phyloP scores from a whole-genome alignment of 2,888 invertebrate species.

The Chrysolina oricalcia region DNA sequence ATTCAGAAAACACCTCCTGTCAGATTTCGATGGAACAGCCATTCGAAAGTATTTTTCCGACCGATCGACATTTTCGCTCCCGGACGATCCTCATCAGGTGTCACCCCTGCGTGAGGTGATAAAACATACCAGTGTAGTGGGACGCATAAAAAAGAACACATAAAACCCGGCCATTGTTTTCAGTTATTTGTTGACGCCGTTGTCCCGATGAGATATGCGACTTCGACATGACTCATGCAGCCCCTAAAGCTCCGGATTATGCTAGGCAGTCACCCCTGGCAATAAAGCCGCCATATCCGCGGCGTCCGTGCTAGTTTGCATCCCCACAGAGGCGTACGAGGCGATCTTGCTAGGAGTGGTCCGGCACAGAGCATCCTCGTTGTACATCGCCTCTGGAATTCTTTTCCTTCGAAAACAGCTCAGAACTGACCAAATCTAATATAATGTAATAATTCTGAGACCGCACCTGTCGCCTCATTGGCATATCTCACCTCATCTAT shows the following conservation, averaged over 20 bases:
- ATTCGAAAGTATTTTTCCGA: background rate
- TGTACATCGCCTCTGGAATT: too few species aligned
- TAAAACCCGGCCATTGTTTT: conserved; percentile 38
- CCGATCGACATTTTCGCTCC: background rate
- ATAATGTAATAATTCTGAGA: too few species aligned
- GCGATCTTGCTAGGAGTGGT: background rate
- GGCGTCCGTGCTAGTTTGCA: conserved; percentile 49
- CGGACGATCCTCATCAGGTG: conserved; percentile 36
- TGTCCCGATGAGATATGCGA: conserved; percentile 20
- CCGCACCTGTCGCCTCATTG: too few species aligned
- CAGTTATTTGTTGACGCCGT: conserved; percentile 26
- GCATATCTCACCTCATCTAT: too few species aligned
- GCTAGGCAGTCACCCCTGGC: conserved; percentile 54
- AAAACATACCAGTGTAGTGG: conserved; percentile 42
- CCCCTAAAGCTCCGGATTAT: conserved; percentile 52
- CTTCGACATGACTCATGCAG: conserved; percentile 38
- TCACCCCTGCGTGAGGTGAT: conserved; percentile 40
- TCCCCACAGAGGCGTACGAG: conserved; percentile 39
- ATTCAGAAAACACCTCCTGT: background rate
- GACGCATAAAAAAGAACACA: conserved; percentile 34
- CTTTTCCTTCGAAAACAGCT: too few species aligned
- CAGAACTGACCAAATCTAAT: too few species aligned
- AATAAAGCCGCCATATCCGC: conserved; percentile 51
- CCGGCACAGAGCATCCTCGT: background rate
- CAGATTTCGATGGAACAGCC: background rate